Evolutionary conservation across 2,888 invertebrate species (phyloP), one percentile per base, ranked within the genome.

Genomic region (Perizoma flavofasciatum): DNA sequence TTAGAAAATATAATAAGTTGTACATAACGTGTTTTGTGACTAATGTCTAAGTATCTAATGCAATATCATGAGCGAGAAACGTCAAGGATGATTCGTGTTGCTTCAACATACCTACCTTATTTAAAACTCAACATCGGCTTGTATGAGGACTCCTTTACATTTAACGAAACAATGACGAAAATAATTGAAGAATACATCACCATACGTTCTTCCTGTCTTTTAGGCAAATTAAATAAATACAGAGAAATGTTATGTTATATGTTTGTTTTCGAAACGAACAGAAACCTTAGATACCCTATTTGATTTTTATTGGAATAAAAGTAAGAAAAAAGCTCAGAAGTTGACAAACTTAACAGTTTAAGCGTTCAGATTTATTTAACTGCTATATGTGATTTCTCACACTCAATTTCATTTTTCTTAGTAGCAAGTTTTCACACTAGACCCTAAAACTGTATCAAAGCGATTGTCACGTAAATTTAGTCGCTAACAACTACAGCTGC

Each of bases 401-500:
- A 48, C 10, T 46, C 34, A 51, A 48, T 48, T 52, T 58, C n/a
- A 46, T 41, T 40, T 9, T 55, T 50, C 49, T 40, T 32, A 44
- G 56, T 37, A 40, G 5, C 1, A 53, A 49, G 39, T 47, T 59
- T 50, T 59, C 43, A 50, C 46, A 48, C 45, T 52, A 44, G 52
- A 52, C 39, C 45, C 50, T 48, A 55, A 55, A 55, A 55, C 49
- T 33, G 52, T 56, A 63, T 63, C 56, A 63, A 63, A 63, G 59
- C 37, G 46, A 55, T 56, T 49, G 59, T 55, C 41, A 45, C 45
- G 55, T 59, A 52, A 52, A 61, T 57, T 59, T 51, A 57, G 51
- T 50, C 39, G 41, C 66, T 75, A 77, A 78, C 72, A 65, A 74
- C 66, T 68, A 67, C 83, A 87, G 88, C 88, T 87, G 89, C 75